Evolutionary conservation across 2,888 invertebrate species (phyloP), one percentile per base, ranked within the genome.

Genomic region (Nymphalis polychloros): DNA sequence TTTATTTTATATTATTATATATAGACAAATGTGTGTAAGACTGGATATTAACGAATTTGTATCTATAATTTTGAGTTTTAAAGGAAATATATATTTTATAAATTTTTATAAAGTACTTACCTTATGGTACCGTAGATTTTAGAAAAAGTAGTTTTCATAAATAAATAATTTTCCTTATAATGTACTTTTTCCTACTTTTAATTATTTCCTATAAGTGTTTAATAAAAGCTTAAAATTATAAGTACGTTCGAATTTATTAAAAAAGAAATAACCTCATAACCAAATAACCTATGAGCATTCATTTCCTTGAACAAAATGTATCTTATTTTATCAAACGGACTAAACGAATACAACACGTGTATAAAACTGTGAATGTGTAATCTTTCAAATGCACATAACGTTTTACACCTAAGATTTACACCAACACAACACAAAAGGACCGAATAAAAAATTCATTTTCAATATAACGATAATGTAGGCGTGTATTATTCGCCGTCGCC

Each of bases 381-480:
- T 68, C 63, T 67, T 69, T 64, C 53, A 62, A 55, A 70, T 70
- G 71, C 74, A 73, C 73, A 49, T 55, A 68, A 69, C 63, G 66
- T 66, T 71, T 68, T 62, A 68, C 68, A 69, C 63, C 61, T 66
- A 69, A 66, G 70, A 74, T 76, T 74, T 76, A 74, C 75, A 75
- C 73, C 69, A 71, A 71, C 82, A 84, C 79, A 83, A 82, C 80
- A 84, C 83, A 79, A 79, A 81, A 83, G 79, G 79, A 83, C 77
- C 80, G 75, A 78, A 84, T 92, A 85, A 92, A 91, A 88, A 83
- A 91, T 90, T 89, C 87, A 92, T 87, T 81, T 82, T 77, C 80
- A 84, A 84, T 86, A 85, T 91, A 87, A 91, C 84, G 90, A 90
- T 91, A 89, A 92, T 91, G 90, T 89, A 92, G 90, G 91, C 91